Evolutionary conservation across 2,888 invertebrate species (phyloP).

Genomic region (Drosophila tanythrix): DNA sequence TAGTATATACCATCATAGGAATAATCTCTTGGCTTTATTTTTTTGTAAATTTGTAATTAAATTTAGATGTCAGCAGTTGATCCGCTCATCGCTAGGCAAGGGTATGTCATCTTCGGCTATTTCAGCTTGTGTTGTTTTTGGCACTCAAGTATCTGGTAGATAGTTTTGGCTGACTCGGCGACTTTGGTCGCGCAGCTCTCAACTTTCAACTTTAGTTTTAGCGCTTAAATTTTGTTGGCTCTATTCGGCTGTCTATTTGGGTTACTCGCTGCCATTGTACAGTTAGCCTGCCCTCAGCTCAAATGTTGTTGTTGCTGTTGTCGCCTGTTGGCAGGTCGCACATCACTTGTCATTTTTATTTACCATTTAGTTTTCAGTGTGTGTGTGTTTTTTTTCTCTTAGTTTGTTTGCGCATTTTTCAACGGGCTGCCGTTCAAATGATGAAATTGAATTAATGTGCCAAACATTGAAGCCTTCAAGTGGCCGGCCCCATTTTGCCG

Average conservation of each 20-base stretch:
- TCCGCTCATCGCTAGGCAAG: background rate
- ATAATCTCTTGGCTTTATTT: background rate
- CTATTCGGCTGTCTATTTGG: constrained; percentile 62
- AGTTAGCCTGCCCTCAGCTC: constrained; percentile 54
- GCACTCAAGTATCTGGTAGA: constrained; percentile 56
- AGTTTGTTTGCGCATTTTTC: constrained; percentile 58
- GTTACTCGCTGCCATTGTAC: constrained; percentile 61
- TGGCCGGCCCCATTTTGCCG: constrained; percentile 35
- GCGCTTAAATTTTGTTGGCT: constrained; percentile 48
- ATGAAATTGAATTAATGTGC: constrained; percentile 64
- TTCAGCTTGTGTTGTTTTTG: background rate
- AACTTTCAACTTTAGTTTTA: constrained; percentile 75
- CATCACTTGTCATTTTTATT: constrained; percentile 70
- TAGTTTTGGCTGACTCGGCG: constrained; percentile 50
- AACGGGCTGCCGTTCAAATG: constrained; percentile 55
- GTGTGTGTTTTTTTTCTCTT: background rate
- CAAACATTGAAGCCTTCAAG: constrained; percentile 63
- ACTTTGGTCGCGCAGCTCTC: constrained; percentile 55
- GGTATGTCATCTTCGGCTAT: background rate
- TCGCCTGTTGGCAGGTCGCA: constrained; percentile 50
- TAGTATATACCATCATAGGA: background rate
- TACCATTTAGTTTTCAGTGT: constrained; percentile 27
- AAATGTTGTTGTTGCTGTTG: constrained; percentile 1
- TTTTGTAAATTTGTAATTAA: background rate
- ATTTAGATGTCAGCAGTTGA: background rate